Base-by-base conservation (phyloP, 2,113 vertebrate species). In the Clarias batrachus region DNA sequence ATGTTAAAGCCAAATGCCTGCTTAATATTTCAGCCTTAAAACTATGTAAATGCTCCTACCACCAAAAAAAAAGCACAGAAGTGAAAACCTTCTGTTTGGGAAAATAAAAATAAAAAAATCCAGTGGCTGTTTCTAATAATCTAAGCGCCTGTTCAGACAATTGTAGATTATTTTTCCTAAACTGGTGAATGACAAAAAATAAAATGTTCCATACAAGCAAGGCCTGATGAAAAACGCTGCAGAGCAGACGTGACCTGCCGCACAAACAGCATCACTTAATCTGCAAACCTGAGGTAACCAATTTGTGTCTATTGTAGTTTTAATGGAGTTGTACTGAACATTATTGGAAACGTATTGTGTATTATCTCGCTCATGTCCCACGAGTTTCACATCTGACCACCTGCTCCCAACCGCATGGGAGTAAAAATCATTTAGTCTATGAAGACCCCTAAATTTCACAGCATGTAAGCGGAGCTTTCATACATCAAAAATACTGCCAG, bases 231-330 rank as follows among this genome's bases (percentile, higher is more conserved):
- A 56, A 78, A 80, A 60, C 27, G 1, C 1, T 8, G 19, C 17
- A 60, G 77, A 30, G 17, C 77, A 80, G 56, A 80, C 16, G 17
- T 59, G 77, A 80, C 56, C 56, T 60, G n/a, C 8, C 9, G 19
- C 16, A 0, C 54, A 56, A n/a, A 80, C 76, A 21, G 54, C 27
- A 19, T 60, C 54, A 59, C 27, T 59, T 80, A 80, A 80, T 60
- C 27, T 80, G 56, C 48, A 59, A 59, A 12, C 27, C 41, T 0
- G 74, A 9, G 74, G 48, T 54, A 77, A 41, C 23, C 3, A 52
- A 77, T 80, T 62, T 60, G 19, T 80, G 30, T 21, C 57, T 33
- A 56, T 80, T 80, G 27, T 80, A 33, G 30, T 60, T 80, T 62
- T 60, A 80, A 80, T 60, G 57, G 78, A 11, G 17, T 23, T 23